These are phyloP conservation scores for Antedon mediterranea DNA, from an alignment of 53 echinoderm and acorn worm species.

Conservation along the genomic window DNA sequence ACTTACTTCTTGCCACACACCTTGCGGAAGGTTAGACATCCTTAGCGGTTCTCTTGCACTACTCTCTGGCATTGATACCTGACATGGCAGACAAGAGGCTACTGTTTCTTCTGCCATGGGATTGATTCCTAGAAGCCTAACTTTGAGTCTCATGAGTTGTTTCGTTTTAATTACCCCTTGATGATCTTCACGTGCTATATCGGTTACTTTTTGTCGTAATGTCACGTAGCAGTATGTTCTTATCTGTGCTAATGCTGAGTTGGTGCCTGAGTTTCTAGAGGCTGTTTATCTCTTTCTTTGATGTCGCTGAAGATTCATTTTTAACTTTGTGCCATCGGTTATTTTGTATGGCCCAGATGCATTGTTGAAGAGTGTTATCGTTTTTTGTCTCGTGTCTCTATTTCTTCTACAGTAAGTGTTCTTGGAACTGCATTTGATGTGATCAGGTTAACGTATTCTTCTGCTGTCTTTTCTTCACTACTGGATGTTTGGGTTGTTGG, in stretches of 20 bases:
- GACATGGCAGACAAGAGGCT: conserved; percentile 37
- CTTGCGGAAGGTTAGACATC: conserved; percentile 15
- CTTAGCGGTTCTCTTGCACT: conserved; percentile 19
- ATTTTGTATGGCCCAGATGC: conserved; percentile 24
- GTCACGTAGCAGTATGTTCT: conserved; percentile 25
- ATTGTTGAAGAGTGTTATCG: conserved; percentile 23
- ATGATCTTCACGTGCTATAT: conserved; percentile 55
- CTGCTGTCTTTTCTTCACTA: conserved; percentile 2
- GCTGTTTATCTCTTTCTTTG: background rate
- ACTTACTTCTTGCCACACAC: conserved; percentile 15
- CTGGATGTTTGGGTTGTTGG: background rate
- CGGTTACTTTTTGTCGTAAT: conserved; percentile 24
- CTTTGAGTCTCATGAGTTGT: conserved; percentile 26
- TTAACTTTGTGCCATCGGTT: conserved; percentile 28
- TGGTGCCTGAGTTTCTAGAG: conserved; percentile 23
- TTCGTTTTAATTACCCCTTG: conserved; percentile 54
- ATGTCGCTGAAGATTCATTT: background rate
- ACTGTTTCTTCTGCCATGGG: conserved; percentile 21
- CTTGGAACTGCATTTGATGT: conserved; percentile 28
- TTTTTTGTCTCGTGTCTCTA: conserved; percentile 10
- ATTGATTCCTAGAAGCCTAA: conserved; percentile 58
- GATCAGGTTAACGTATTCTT: conserved; percentile 26
- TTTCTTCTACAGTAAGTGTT: conserved; percentile 7
- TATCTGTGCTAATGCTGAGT: conserved; percentile 17
- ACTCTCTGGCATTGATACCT: conserved; percentile 24